Evolutionary conservation across 2,888 invertebrate species (phyloP).

Genomic region (Acronicta leporina): DNA sequence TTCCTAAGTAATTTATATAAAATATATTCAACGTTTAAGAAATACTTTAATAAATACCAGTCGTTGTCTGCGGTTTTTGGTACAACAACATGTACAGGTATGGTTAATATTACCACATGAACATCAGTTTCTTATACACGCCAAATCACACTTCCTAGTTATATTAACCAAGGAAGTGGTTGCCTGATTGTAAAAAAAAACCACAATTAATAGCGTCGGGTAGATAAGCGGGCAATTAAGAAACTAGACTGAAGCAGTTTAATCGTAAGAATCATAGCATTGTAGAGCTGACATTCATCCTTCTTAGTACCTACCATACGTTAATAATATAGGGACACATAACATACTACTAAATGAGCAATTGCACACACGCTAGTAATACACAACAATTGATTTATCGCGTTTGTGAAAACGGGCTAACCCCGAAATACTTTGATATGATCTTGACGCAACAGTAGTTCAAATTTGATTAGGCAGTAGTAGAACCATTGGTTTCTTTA

Average conservation of each 20-base stretch:
- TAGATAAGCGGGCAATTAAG: constrained; percentile 61
- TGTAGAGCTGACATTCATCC: constrained; percentile 26
- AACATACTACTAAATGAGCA: not conserved
- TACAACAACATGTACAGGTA: not conserved
- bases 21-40: no score
- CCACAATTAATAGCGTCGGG: constrained; percentile 47
- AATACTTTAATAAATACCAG: no score
- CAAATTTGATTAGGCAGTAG: no score
- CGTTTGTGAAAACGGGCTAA: not conserved
- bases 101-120: no score
- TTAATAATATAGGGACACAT: constrained; percentile 5
- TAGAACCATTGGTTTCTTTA: no score
- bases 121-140: not conserved
- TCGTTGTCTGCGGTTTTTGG: no score
- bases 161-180: constrained; percentile 53
- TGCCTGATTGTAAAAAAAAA: constrained; percentile 56
- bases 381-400: not conserved
- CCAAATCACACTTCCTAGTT: constrained; percentile 48
- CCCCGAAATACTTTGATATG: not conserved
- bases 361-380: not conserved
- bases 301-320: constrained; percentile 16
- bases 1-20: no score
- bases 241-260: constrained; percentile 63
- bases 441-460: no score
- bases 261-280: constrained; percentile 24